phyloP scores from a whole-genome alignment of 2,797 vertebrate species.

The Ficedula albicollis region DNA sequence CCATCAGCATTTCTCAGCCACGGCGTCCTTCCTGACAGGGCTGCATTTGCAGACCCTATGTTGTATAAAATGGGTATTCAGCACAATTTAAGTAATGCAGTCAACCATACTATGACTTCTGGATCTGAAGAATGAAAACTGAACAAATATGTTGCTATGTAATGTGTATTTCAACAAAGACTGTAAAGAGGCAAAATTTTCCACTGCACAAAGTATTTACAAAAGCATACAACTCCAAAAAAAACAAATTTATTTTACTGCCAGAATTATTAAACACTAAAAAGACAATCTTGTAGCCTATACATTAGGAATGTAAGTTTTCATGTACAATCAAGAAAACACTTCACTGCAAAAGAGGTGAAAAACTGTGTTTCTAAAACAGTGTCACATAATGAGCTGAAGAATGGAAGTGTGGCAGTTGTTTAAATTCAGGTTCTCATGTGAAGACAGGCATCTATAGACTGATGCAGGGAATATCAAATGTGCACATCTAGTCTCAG shows the following conservation, averaged over 20 bases:
- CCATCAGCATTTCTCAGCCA: background rate
- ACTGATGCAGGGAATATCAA: background rate
- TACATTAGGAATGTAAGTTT: conserved; percentile 69
- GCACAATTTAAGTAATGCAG: too few relatives aligned
- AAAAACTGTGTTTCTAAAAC: conserved; percentile 11
- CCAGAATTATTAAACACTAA: conserved; percentile 49
- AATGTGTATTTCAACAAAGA: conserved; percentile 35
- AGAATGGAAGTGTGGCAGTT: background rate
- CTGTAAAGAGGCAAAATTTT: background rate
- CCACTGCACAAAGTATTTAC: conserved; percentile 30
- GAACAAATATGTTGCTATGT: background rate
- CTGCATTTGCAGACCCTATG: background rate
- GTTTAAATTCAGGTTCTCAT: background rate
- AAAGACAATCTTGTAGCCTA: conserved; percentile 38
- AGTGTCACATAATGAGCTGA: background rate
- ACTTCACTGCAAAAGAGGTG: conserved; percentile 54
- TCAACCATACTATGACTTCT: background rate
- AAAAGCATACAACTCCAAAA: conserved; percentile 51
- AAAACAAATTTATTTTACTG: conserved; percentile 67
- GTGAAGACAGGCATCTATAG: background rate
- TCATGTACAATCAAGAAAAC: conserved; percentile 37
- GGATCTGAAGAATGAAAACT: background rate
- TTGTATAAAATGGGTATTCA: background rate
- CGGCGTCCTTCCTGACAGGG: background rate
- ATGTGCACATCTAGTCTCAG: conserved; percentile 6